Percentiles rank a stretch among this genome's conserved stretches.
phyloP scores from a whole-genome alignment of 2,113 vertebrate genomes.

The Actenoides lindsayi region DNA sequence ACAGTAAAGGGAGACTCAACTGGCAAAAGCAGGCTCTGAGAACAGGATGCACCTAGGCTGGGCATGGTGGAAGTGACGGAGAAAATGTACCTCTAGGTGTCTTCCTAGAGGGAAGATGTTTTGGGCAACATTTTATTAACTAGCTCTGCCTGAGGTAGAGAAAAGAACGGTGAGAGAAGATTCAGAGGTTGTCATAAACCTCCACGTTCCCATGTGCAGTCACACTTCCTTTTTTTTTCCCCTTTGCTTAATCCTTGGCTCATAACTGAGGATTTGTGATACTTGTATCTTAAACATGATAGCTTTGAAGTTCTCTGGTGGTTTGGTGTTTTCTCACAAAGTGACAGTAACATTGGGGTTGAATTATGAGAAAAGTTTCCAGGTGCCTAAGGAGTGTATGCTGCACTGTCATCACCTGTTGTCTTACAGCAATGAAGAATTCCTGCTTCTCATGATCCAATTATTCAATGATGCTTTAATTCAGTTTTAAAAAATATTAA shows the following conservation, averaged over 20 bases:
- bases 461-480: background rate
- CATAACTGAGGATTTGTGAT: background rate
- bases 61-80: accelerated
- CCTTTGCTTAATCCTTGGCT: background rate
- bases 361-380: background rate
- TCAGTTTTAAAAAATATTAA: background rate
- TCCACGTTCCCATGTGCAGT: background rate
- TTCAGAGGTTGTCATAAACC: background rate
- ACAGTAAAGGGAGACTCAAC: background rate
- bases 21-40: background rate
- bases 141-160: background rate
- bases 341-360: background rate
- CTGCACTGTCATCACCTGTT: background rate
- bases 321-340: background rate
- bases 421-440: background rate
- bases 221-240: no score
- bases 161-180: background rate
- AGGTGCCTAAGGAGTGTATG: background rate
- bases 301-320: background rate
- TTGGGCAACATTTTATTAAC: background rate
- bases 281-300: background rate
- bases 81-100: background rate
- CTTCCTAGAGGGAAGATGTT: background rate
- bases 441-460: background rate
- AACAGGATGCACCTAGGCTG: background rate